Base-by-base conservation (phyloP, 2,888 invertebrate genomes). In the Steinernema carpocapsae region DNA sequence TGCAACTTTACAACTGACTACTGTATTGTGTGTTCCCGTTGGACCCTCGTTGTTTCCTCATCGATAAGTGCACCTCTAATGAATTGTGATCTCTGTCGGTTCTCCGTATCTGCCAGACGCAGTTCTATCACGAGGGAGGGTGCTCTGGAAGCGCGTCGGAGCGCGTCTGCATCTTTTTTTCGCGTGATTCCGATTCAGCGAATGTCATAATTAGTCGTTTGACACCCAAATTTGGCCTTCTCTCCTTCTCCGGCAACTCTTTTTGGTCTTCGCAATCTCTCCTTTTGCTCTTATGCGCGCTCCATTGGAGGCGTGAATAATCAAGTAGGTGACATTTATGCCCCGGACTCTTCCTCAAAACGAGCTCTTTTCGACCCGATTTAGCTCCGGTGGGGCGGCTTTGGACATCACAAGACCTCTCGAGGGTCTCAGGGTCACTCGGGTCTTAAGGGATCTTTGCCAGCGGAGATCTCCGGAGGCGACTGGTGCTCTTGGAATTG, bases 321-420 rank as follows among this genome's bases (percentile, higher is more conserved):
- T 64, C 14, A 37, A 64, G 64, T 64, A 64, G 64, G 64, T 64
- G 64, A 64, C 64, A 64, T 64, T 64, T 64, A 64, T 64, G 64
- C 32, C 64, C 29, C 32, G 64, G 22, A 12, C 52, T 52, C 22
- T 24, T 19, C 52, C 10, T 37, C 37, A 37, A 37, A 37, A 37
- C 37, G 3, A 3, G 37, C 37, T 37, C 37, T 37, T 37, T 37
- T 10, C 37, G 37, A 37, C 37, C 37, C 37, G 37, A 37, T 37
- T 37, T 10, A 37, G 37, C 37, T 37, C 10, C 37, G 37, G 10
- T 37, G 37, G 37, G 37, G 37, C 37, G 37, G 37, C 10, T 37
- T 10, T 37, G 37, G 37, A 37, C 37, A 37, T 37, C 37, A 37
- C 37, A 37, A 37, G 37, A 37, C 37, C 37, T 37, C 10, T 37